Conservation (phyloP, 2,888 invertebrate species). For the Thymelicus sylvestris region DNA sequence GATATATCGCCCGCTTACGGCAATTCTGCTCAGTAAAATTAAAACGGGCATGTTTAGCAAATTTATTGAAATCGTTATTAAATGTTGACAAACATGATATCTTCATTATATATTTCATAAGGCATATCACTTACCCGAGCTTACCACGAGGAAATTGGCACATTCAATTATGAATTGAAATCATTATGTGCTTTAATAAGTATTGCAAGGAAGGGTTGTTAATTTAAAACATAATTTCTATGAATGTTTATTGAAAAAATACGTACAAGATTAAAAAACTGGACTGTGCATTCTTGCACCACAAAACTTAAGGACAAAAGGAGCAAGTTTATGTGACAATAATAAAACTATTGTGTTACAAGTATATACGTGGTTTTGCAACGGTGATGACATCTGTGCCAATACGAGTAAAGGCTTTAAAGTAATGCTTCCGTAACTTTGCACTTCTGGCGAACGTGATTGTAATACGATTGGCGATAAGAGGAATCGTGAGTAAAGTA, state of each 20-base stretch:
- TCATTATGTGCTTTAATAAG: not conserved
- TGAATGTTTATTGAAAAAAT: no score
- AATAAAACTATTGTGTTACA: slow-evolving; percentile 25
- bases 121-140: no score
- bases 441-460: slow-evolving; percentile 16
- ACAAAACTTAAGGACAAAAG: slow-evolving; percentile 10
- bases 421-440: slow-evolving; percentile 23
- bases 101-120: no score
- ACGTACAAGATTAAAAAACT: not conserved
- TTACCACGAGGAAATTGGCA: no score
- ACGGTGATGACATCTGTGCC: slow-evolving; percentile 18
- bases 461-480: slow-evolving; percentile 4
- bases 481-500: not conserved
- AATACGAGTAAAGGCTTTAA: slow-evolving; percentile 10
- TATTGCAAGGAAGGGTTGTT: no score
- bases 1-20: not conserved
- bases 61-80: not conserved
- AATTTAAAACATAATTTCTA: no score
- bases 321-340: slow-evolving; percentile 25
- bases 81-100: not conserved
- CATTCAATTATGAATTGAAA: not conserved
- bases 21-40: not conserved
- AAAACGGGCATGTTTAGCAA: not conserved
- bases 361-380: slow-evolving; percentile 24
- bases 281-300: not conserved